These are phyloP conservation scores for Anoplius nigerrimus DNA, from an alignment of 2,888 invertebrate genomes.

Conservation along the genomic window DNA sequence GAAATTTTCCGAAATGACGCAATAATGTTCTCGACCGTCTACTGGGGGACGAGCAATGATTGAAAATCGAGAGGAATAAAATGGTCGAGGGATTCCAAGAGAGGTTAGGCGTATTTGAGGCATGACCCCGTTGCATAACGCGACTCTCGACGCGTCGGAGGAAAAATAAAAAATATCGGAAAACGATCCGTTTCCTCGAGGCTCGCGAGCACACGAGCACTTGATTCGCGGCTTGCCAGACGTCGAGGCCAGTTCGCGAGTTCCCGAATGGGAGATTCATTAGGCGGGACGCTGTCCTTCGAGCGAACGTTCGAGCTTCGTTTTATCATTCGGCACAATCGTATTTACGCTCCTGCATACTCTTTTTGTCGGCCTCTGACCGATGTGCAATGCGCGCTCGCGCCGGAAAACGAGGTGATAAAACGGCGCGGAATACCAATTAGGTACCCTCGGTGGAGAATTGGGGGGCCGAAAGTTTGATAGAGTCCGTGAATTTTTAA, in stretches of 20 bases:
- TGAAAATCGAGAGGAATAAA: neutral
- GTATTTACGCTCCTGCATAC: too few relatives aligned
- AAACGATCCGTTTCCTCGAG: constrained; percentile 22
- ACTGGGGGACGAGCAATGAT: neutral
- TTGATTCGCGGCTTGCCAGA: constrained; percentile 18
- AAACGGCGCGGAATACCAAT: too few relatives aligned
- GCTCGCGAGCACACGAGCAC: constrained; percentile 3
- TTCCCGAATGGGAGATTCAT: constrained; percentile 12
- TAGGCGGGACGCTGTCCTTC: neutral
- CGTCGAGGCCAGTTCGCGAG: neutral
- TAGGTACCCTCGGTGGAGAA: too few relatives aligned
- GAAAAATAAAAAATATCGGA: constrained; percentile 25
- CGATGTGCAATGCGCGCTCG: too few relatives aligned
- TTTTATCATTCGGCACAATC: too few relatives aligned
- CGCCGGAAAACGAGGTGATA: too few relatives aligned
- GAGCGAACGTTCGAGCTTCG: too few relatives aligned
- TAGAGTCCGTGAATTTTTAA: too few relatives aligned
- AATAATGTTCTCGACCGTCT: too few relatives aligned
- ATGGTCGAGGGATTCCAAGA: neutral
- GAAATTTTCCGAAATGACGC: too few relatives aligned
- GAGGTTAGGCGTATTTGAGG: neutral
- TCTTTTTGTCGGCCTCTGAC: too few relatives aligned
- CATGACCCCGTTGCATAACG: constrained; percentile 3
- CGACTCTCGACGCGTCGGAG: neutral
- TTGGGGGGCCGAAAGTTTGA: too few relatives aligned